These are phyloP conservation scores for Pterobdella sp. DNA, from an alignment of 2,888 invertebrate genomes.

Conservation along the genomic window DNA sequence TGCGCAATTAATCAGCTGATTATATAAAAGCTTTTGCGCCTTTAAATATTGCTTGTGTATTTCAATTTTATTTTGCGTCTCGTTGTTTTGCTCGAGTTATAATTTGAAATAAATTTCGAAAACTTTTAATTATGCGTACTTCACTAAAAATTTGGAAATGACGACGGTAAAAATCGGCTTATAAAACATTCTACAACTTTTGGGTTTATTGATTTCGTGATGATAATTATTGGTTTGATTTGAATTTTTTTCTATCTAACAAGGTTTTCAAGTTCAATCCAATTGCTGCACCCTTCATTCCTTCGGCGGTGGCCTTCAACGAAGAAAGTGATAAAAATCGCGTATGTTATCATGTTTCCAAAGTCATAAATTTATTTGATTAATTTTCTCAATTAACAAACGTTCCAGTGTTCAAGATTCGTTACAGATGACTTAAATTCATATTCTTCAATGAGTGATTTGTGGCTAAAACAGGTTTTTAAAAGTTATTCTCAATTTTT, in stretches of 20 bases:
- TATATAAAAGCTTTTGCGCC: conserved; percentile 7
- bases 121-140: no score
- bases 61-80: no score
- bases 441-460: background rate
- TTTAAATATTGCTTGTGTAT: no score
- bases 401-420: background rate
- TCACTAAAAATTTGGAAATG: background rate
- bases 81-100: no score
- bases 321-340: background rate
- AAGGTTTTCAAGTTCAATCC: conserved; percentile 31
- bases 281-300: conserved; percentile 27
- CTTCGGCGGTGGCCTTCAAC: background rate
- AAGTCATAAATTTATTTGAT: background rate
- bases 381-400: background rate
- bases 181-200: background rate
- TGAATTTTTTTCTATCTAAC: no score
- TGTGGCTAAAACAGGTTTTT: background rate
- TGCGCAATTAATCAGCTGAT: conserved; percentile 14
- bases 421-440: background rate
- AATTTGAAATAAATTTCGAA: no score
- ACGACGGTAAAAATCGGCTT: background rate
- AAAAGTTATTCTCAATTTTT: background rate
- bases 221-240: no score
- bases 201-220: background rate
- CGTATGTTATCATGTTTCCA: background rate